A percentile compares a stretch with the other conserved stretches of the same genome.
phyloP scores from a whole-genome alignment of 2,797 vertebrate genomes.

The Chrysocyon brachyurus region DNA sequence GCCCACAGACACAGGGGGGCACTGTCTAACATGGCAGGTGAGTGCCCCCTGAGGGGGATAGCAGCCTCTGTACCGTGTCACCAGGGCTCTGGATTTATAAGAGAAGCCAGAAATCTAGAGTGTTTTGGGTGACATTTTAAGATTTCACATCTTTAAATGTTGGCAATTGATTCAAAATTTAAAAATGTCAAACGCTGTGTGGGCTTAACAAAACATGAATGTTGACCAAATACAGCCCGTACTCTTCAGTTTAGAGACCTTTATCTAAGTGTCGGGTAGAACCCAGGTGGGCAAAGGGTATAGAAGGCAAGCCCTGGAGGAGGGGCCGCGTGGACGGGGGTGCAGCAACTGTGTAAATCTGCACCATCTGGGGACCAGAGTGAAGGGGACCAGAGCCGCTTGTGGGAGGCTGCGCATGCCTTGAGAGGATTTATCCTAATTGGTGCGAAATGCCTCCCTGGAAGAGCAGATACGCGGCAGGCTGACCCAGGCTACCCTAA shows the following conservation, averaged over 20 bases:
- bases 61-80: background rate
- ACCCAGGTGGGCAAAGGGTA: background rate
- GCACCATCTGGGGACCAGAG: background rate
- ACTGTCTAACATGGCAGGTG: background rate
- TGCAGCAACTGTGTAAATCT: background rate
- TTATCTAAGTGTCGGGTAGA: background rate
- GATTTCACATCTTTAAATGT: conserved; percentile 78
- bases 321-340: background rate
- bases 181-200: conserved; percentile 76
- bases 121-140: conserved; percentile 70
- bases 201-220: conserved; percentile 77
- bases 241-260: conserved; percentile 57
- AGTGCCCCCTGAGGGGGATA: background rate
- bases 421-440: background rate
- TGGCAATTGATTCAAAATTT: conserved; percentile 79
- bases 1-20: background rate
- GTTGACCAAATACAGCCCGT: conserved; percentile 75
- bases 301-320: background rate
- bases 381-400: background rate
- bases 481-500: background rate
- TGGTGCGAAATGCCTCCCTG: background rate
- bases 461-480: background rate
- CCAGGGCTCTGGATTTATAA: conserved; percentile 10
- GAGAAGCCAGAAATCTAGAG: conserved; percentile 59
- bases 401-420: rapidly evolving